Percentiles rank a stretch among this genome's conserved stretches.
phyloP scores from a whole-genome alignment of 2,888 invertebrate species.

The Callinectes sapidus region DNA sequence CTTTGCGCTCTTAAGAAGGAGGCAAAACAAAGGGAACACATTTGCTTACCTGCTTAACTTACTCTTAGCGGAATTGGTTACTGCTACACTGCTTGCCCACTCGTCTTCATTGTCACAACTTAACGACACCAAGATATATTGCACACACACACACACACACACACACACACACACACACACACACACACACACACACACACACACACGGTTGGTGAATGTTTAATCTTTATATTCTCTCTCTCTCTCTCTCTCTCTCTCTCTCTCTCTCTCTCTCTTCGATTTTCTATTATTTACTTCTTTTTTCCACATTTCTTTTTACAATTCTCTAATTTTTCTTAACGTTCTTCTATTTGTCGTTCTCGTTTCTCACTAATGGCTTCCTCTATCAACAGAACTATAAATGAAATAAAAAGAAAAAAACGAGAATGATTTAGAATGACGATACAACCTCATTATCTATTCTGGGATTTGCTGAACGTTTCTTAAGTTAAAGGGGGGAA shows the following conservation, averaged over 20 bases:
- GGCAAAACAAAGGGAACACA: neutral
- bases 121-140: neutral
- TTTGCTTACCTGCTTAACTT: neutral
- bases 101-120: neutral
- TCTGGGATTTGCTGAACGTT: too few species aligned
- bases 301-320: neutral
- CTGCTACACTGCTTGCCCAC: neutral
- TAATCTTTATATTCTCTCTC: neutral
- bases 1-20: neutral
- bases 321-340: neutral
- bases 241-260: conserved; percentile 1
- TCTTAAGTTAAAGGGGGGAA: too few species aligned
- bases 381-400: too few species aligned
- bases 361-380: too few species aligned
- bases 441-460: too few species aligned
- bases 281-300: neutral
- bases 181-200: conserved; percentile 25
- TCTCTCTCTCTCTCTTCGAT: neutral
- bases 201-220: neutral
- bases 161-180: conserved; percentile 25
- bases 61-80: neutral
- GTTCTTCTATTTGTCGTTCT: neutral
- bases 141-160: conserved; percentile 9
- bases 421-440: too few species aligned
- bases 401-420: too few species aligned